Base-by-base conservation (phyloP, 2,113 vertebrate genomes). In the Tretioscincus oriximinensis region DNA sequence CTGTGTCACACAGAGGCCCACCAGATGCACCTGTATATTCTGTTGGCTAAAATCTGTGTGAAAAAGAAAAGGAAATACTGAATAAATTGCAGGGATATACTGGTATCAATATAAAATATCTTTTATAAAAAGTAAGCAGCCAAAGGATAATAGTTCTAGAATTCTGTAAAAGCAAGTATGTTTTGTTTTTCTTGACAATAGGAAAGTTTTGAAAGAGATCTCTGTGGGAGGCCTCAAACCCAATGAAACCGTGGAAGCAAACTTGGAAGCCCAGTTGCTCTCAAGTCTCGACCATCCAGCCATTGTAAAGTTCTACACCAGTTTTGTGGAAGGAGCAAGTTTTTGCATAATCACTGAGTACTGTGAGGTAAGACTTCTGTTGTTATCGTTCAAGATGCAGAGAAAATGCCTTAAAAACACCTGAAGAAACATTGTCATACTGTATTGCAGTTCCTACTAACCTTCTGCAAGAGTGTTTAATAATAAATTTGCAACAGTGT, bases 331-430 rank as follows among this genome's bases (percentile, higher is more conserved):
- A 81, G 91, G 64, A 86, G 93, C 93, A 21, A 90, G 86, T 85
- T 97, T 97, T 94, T 98, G 96, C 88, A 97, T 98, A 80, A 93
- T 97, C 84, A 97, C 96, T 0, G 97, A 98, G 75, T 97, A 96
- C 89, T 97, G 97, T 35, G 96, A 97, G 96, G 97, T 97, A 85
- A 95, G 94, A 72, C 41, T 26, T 61, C 1, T 65, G 65, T 29
- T 51, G 64, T 69, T 69, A 31, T 70, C 82, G 73, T 14, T 58
- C 71, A 85, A 28, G 71, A 58, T 58, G 18, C 54, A 58, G 54
- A 58, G 54, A 58, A 58, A 58, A 11, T 51, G 49, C 49, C 49
- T 14, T 51, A 18, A 61, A 18, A 61, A 61, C 26, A 9, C 5
- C 10, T 65, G 64, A 26, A 78, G 78, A 77, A 54, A 86, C 47